phyloP scores from a whole-genome alignment of 2,797 vertebrate species.

The Coluber constrictor region DNA sequence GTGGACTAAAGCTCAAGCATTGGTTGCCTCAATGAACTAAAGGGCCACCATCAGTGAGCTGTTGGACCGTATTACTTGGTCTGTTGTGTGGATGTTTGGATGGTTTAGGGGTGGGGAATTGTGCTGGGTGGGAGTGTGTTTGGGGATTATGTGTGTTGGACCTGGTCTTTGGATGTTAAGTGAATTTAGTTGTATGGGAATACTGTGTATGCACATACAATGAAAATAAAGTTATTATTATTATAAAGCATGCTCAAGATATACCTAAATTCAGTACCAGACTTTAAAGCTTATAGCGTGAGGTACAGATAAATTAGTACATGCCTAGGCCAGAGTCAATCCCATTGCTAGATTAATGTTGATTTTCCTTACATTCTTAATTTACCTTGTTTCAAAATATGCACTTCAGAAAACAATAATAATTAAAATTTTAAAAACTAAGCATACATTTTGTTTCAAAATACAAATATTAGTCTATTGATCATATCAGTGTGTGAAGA shows the following conservation, averaged over 20 bases:
- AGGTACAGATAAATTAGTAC: neutral
- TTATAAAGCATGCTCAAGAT: neutral
- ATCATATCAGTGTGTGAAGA: neutral
- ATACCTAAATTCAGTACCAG: neutral
- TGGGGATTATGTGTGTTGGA: no score
- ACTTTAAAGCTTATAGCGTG: neutral
- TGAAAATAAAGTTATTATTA: no score
- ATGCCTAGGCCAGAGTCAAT: neutral
- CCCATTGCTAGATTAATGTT: neutral
- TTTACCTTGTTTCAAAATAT: neutral
- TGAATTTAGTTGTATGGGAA: no score
- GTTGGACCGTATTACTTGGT: no score
- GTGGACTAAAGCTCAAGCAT: neutral
- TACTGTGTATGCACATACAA: no score
- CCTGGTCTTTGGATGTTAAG: no score
- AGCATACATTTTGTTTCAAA: neutral
- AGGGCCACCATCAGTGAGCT: no score
- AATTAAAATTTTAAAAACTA: neutral
- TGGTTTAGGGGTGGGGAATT: no score
- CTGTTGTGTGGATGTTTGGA: no score
- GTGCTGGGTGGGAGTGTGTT: no score
- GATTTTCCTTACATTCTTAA: neutral
- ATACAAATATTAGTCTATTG: neutral
- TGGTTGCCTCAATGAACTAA: no score
- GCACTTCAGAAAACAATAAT: neutral